These are phyloP conservation scores for Calameuta filiformis DNA, from an alignment of 2,888 invertebrate genomes.

Conservation along the genomic window DNA sequence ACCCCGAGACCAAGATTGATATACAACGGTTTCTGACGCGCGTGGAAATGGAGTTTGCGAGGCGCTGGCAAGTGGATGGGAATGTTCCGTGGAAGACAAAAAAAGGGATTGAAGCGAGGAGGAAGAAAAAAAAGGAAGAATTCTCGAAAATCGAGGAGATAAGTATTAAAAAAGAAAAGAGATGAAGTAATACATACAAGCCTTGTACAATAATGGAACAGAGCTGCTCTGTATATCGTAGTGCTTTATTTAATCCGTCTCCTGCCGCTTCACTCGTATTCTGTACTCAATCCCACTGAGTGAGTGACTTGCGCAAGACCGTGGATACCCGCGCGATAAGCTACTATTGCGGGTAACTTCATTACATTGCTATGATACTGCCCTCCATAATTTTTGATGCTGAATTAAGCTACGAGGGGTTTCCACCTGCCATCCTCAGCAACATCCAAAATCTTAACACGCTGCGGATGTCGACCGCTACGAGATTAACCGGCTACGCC, in stretches of 20 bases:
- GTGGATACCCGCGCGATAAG: not conserved
- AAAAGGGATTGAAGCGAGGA: not conserved
- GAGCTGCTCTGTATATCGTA: not conserved
- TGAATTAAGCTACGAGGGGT: not conserved
- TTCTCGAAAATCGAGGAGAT: not conserved
- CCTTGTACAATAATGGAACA: not conserved
- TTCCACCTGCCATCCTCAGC: not conserved
- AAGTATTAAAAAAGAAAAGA: not conserved
- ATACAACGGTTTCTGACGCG: not conserved
- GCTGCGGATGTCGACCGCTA: not conserved
- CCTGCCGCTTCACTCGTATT: not conserved
- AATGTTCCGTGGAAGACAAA: not conserved
- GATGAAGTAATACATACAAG: not conserved
- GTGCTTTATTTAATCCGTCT: not conserved
- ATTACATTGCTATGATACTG: not conserved
- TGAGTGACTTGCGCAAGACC: not conserved
- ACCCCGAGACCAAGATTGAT: slow-evolving; percentile 3
- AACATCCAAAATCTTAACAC: not conserved
- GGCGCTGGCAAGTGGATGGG: not conserved
- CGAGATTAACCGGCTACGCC: not conserved
- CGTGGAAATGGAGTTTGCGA: not conserved
- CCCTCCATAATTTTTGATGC: not conserved
- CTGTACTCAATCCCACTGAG: not conserved
- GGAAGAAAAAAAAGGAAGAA: not conserved
- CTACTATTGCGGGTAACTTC: not conserved